Evolutionary conservation across 2,113 vertebrate species (phyloP).

Genomic region (Cacatua alba): DNA sequence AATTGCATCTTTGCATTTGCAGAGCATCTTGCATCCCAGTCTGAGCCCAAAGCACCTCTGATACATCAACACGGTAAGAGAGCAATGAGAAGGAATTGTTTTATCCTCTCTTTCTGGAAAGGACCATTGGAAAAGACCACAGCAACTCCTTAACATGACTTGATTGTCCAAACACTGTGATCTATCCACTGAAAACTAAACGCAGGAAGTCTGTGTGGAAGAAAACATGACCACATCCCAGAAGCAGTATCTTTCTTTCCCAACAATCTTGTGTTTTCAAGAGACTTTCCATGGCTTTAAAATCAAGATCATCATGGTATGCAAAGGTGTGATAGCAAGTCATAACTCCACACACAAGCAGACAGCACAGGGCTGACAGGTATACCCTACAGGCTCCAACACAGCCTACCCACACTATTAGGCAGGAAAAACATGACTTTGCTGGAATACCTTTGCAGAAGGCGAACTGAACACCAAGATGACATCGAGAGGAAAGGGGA

Average conservation of each 20-base stretch:
- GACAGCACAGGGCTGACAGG: background rate
- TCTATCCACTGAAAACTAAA: fast-evolving
- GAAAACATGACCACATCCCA: background rate
- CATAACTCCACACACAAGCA: background rate
- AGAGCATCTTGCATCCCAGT: conserved; percentile 3
- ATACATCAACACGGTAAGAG: background rate
- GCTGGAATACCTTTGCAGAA: background rate
- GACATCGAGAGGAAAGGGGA: background rate
- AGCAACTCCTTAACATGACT: background rate
- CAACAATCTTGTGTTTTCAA: background rate
- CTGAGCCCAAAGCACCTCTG: background rate
- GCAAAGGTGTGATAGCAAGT: background rate
- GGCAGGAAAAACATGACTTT: background rate
- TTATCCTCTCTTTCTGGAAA: background rate
- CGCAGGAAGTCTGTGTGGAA: fast-evolving
- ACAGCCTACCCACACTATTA: fast-evolving
- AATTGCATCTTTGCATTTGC: conserved; percentile 41
- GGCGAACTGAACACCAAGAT: background rate
- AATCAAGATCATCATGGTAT: fast-evolving
- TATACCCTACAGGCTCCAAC: background rate
- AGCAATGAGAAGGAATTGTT: background rate
- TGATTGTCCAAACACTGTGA: fast-evolving
- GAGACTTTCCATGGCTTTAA: background rate
- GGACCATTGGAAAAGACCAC: background rate
- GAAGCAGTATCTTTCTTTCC: fast-evolving